A percentile compares a stretch with the other conserved stretches of the same genome.
Conservation (phyloP, 2,113 vertebrate genomes). For the Ascaphus truei region DNA sequence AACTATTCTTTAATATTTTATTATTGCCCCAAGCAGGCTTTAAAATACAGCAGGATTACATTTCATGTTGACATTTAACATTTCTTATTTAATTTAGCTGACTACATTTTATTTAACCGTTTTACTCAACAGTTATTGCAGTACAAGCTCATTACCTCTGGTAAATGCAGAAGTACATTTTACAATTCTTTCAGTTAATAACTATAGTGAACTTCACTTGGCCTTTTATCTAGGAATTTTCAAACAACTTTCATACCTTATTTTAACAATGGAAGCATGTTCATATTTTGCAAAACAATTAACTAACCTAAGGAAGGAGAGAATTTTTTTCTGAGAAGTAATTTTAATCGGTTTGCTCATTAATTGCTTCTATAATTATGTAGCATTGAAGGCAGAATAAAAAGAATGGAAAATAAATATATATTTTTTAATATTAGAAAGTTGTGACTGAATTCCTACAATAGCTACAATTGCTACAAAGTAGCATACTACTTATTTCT, state of each 20-base stretch:
- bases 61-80: slow-evolving; percentile 6
- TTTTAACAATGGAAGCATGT: slow-evolving; percentile 10
- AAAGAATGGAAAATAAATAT: too few relatives aligned
- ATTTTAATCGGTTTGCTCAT: too few relatives aligned
- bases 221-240: slow-evolving; percentile 6
- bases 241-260: neutral
- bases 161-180: fast-evolving
- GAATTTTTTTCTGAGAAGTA: too few relatives aligned
- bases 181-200: neutral
- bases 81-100: slow-evolving; percentile 16
- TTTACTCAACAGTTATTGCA: neutral
- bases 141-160: slow-evolving; percentile 8
- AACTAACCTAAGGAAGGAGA: slow-evolving; percentile 14
- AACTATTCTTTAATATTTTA: slow-evolving; percentile 31
- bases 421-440: too few relatives aligned
- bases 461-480: too few relatives aligned
- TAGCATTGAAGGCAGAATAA: too few relatives aligned
- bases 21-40: neutral
- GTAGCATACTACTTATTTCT: too few relatives aligned
- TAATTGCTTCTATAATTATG: too few relatives aligned
- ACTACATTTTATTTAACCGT: slow-evolving; percentile 29
- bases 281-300: neutral
- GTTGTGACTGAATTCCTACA: too few relatives aligned
- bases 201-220: neutral
- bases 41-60: slow-evolving; percentile 9